These are phyloP conservation scores for Sinelater perroti DNA, from an alignment of 2,888 invertebrate species.

Conservation along the genomic window DNA sequence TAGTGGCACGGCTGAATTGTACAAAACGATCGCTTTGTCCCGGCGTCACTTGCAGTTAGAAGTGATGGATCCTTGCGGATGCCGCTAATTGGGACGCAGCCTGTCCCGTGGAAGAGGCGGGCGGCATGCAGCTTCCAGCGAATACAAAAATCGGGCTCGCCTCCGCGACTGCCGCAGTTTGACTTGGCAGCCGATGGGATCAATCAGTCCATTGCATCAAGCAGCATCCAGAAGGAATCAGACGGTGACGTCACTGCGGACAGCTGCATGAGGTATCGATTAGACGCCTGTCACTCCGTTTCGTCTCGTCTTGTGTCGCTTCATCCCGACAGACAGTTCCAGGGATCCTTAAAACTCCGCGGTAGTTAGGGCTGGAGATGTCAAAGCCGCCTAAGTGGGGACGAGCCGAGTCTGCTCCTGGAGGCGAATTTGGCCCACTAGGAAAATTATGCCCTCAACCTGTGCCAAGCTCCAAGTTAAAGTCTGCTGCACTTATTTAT, in stretches of 20 bases:
- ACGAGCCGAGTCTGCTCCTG: slow-evolving; percentile 14
- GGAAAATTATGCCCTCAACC: too few species aligned
- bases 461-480: too few species aligned
- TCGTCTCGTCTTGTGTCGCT: slow-evolving; percentile 54
- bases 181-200: slow-evolving; percentile 17
- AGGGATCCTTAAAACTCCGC: slow-evolving; percentile 32
- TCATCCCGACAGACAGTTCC: slow-evolving; percentile 48
- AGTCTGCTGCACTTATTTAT: too few species aligned
- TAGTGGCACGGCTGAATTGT: slow-evolving; percentile 37
- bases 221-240: slow-evolving; percentile 48
- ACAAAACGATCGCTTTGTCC: slow-evolving; percentile 37
- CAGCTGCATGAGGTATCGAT: slow-evolving; percentile 61
- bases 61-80: slow-evolving; percentile 18
- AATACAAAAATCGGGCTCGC: too few species aligned
- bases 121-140: too few species aligned
- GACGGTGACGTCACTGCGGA: slow-evolving; percentile 61
- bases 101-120: too few species aligned
- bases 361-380: slow-evolving; percentile 25
- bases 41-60: slow-evolving; percentile 34
- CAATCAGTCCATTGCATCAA: slow-evolving; percentile 40
- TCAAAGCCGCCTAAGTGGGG: slow-evolving; percentile 24
- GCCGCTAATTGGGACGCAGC: too few species aligned
- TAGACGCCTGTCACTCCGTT: slow-evolving; percentile 56
- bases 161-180: slow-evolving; percentile 7
- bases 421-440: too few species aligned